Conservation (phyloP, 2,888 invertebrate species). For the Venusia cambrica region DNA sequence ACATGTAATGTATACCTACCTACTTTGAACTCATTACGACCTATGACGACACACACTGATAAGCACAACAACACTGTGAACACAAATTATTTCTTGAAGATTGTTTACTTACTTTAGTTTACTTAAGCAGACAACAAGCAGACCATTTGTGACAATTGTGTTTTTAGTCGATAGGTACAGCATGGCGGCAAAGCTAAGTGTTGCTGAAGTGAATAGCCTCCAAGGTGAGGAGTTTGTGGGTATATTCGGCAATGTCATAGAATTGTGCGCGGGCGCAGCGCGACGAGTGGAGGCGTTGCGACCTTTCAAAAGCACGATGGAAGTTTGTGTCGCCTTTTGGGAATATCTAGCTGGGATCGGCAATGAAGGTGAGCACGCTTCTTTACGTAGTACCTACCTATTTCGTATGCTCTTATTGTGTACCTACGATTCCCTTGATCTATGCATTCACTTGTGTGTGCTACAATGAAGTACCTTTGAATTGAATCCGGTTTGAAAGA, state of each 20-base stretch:
- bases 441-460: too few relatives aligned
- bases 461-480: too few relatives aligned
- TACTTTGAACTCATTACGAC: slow-evolving; percentile 49
- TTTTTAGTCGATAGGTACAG: too few relatives aligned
- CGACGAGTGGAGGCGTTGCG: slow-evolving; percentile 62
- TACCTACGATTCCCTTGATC: too few relatives aligned
- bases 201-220: slow-evolving; percentile 79
- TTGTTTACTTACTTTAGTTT: too few relatives aligned
- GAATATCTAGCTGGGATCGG: slow-evolving; percentile 78
- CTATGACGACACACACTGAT: slow-evolving; percentile 34
- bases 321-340: slow-evolving; percentile 75
- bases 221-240: slow-evolving; percentile 75
- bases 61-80: slow-evolving; percentile 26
- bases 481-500: too few relatives aligned
- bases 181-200: slow-evolving; percentile 40
- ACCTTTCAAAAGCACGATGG: slow-evolving; percentile 72
- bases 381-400: neutral
- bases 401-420: neutral
- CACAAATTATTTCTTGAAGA: slow-evolving; percentile 1
- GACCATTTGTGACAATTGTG: too few relatives aligned
- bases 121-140: too few relatives aligned
- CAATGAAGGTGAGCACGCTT: slow-evolving; percentile 64
- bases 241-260: slow-evolving; percentile 83
- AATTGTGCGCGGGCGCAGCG: slow-evolving; percentile 80
- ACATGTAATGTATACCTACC: too few relatives aligned